Conservation (phyloP, 2,113 vertebrate genomes). For the Ptilorrhoa leucosticta region DNA sequence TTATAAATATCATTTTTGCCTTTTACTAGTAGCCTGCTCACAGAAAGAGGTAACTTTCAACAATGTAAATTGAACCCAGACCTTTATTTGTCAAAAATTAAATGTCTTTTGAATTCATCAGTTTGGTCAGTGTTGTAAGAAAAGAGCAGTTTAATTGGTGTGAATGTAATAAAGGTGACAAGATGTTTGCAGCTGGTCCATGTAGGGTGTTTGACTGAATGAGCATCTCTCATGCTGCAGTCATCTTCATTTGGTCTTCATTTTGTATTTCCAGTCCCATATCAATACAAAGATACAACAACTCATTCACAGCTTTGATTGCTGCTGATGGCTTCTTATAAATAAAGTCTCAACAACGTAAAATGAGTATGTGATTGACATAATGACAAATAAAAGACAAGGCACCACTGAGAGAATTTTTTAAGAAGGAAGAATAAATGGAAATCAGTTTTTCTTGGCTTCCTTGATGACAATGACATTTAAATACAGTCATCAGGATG, state of each 20-base stretch:
- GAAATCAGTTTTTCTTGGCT: neutral
- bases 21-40: neutral
- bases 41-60: neutral
- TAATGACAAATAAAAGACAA: neutral
- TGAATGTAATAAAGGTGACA: neutral
- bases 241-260: neutral
- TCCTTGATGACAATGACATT: neutral
- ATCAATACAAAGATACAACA: neutral
- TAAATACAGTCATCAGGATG: neutral
- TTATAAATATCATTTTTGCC: neutral
- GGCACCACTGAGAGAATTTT: neutral
- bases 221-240: neutral
- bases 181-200: neutral
- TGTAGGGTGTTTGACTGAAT: neutral
- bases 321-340: neutral
- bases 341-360: neutral
- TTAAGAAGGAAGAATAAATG: neutral
- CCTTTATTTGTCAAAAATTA: neutral
- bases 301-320: neutral
- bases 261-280: neutral
- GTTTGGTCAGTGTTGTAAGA: neutral
- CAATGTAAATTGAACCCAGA: neutral
- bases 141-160: neutral
- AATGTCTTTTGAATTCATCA: neutral
- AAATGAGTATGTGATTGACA: neutral